A percentile compares a stretch with the other conserved stretches of the same genome.
These are phyloP conservation scores for Leucophenga maculata DNA, from an alignment of 2,888 invertebrate species.

Conservation along the genomic window DNA sequence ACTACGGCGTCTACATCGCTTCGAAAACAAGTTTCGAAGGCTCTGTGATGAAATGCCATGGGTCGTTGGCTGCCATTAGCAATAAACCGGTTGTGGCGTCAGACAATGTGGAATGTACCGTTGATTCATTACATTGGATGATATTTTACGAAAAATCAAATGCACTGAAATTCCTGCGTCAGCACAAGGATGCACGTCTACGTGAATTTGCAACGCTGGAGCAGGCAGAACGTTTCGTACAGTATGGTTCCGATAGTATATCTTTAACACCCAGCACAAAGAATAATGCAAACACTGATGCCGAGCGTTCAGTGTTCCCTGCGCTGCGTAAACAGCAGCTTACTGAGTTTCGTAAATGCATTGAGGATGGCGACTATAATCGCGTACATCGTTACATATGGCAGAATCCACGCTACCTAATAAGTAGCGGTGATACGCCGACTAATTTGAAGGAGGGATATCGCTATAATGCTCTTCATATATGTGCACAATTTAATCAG, in stretches of 20 bases:
- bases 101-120: background rate
- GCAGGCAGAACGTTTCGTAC: slow-evolving; percentile 84
- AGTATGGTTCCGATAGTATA: slow-evolving; percentile 76
- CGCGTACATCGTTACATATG: slow-evolving; percentile 80
- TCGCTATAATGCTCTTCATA: slow-evolving; percentile 92
- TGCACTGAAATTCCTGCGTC: slow-evolving; percentile 83
- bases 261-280: too few relatives aligned
- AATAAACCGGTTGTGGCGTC: slow-evolving; percentile 28
- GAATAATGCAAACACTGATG: slow-evolving; percentile 48
- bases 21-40: slow-evolving; percentile 53
- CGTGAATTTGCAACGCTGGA: slow-evolving; percentile 82
- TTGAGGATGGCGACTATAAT: slow-evolving; percentile 81
- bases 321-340: slow-evolving; percentile 87
- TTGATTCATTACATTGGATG: slow-evolving; percentile 53
- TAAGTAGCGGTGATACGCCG: slow-evolving; percentile 92
- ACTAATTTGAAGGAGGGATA: slow-evolving; percentile 91
- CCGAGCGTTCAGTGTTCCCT: slow-evolving; percentile 76
- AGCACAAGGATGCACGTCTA: slow-evolving; percentile 84
- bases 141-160: slow-evolving; percentile 82
- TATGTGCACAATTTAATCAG: slow-evolving; percentile 84
- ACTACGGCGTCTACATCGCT: slow-evolving; percentile 50
- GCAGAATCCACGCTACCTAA: slow-evolving; percentile 89
- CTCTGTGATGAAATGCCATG: slow-evolving; percentile 43
- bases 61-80: slow-evolving; percentile 52
- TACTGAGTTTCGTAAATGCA: slow-evolving; percentile 82